phyloP scores from a whole-genome alignment of 2,797 vertebrate species.

The Muscicapa striata region DNA sequence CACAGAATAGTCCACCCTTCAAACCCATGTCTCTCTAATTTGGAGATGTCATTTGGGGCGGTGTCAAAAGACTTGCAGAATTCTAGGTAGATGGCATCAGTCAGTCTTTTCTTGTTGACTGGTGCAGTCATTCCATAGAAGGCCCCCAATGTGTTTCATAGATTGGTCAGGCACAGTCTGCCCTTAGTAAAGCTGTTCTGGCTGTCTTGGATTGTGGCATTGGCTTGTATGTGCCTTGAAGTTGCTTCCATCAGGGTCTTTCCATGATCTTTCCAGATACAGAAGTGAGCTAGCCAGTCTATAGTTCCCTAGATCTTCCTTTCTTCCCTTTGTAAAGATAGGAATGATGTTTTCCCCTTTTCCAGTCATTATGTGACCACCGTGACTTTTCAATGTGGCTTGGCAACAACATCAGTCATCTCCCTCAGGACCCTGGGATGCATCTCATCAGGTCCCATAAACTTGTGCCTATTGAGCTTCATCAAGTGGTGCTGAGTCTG shows the following conservation, averaged over 20 bases:
- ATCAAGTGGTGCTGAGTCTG: neutral
- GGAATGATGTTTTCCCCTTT: accelerated
- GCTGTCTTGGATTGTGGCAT: neutral
- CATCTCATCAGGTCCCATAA: neutral
- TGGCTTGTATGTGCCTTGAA: neutral
- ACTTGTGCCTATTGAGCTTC: neutral
- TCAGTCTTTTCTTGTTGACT: neutral
- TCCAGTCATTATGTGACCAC: neutral
- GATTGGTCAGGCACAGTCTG: neutral
- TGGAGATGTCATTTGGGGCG: neutral
- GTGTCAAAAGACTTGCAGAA: neutral
- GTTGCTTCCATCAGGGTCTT: neutral
- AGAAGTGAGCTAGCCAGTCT: neutral
- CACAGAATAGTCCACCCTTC: neutral
- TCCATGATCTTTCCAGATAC: neutral
- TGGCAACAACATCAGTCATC: neutral
- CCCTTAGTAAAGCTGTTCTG: neutral
- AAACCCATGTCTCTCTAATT: neutral
- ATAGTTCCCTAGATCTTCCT: neutral
- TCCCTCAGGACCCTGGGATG: neutral
- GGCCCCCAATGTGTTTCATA: too few relatives aligned
- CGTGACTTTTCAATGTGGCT: neutral
- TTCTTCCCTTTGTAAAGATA: neutral
- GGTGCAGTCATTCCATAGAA: neutral
- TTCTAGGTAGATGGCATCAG: neutral